Conservation (phyloP, 2,797 vertebrate genomes). For the Rhabdomys pumilio region DNA sequence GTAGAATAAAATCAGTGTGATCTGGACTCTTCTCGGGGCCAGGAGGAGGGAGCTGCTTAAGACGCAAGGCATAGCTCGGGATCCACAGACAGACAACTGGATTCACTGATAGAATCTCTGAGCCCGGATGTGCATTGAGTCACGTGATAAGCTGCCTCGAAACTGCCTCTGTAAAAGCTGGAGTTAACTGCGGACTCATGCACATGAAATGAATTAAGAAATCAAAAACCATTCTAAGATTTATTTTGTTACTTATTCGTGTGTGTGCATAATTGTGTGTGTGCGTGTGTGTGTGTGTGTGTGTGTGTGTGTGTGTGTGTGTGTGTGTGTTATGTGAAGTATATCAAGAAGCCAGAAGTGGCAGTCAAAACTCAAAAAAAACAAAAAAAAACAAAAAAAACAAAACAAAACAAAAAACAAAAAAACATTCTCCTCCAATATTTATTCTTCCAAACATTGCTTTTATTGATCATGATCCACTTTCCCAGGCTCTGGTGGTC, state of each 20-base stretch:
- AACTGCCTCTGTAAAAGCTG: neutral
- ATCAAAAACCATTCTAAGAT: neutral
- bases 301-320: neutral
- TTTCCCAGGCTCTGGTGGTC: neutral
- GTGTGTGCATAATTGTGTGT: neutral
- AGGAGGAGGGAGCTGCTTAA: neutral
- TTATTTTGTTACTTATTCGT: neutral
- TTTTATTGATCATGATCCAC: neutral
- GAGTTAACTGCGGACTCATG: neutral
- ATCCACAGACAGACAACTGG: too few relatives aligned
- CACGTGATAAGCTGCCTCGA: neutral
- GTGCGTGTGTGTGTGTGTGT: neutral
- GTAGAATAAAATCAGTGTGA: neutral
- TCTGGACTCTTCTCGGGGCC: too few relatives aligned
- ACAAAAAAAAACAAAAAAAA: too few relatives aligned
- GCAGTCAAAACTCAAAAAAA: neutral
- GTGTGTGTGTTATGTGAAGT: neutral
- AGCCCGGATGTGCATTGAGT: too few relatives aligned
- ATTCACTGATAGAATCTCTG: neutral
- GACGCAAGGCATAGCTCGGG: too few relatives aligned
- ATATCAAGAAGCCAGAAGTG: neutral
- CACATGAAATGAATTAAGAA: neutral
- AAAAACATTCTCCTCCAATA: neutral
- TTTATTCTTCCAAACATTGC: neutral
- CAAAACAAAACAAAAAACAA: too few relatives aligned